These are phyloP conservation scores for Megamerina dolium DNA, from an alignment of 2,888 invertebrate genomes.

Conservation along the genomic window DNA sequence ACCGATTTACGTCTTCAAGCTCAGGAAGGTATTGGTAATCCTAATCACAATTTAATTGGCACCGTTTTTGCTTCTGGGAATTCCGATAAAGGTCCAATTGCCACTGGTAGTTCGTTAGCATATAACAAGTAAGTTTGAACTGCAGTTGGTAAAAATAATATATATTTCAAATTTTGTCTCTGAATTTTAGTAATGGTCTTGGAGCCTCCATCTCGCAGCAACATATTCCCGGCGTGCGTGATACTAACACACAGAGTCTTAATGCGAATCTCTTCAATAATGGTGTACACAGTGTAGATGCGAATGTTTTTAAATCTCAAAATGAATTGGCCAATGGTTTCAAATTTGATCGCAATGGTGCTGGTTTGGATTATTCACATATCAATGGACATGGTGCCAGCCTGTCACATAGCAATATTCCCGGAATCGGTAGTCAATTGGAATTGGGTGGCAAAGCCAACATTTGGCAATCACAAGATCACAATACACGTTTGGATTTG, in stretches of 20 bases:
- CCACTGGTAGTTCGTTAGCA: slow-evolving; percentile 22
- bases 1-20: slow-evolving; percentile 31
- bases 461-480: slow-evolving; percentile 30
- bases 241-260: slow-evolving; percentile 21
- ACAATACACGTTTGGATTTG: slow-evolving; percentile 29
- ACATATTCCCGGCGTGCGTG: slow-evolving; percentile 25
- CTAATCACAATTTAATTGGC: slow-evolving; percentile 35
- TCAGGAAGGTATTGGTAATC: slow-evolving; percentile 32
- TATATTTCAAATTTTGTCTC: neutral
- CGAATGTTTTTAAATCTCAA: slow-evolving; percentile 37
- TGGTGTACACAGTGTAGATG: slow-evolving; percentile 33
- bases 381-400: slow-evolving; percentile 33
- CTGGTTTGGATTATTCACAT: slow-evolving; percentile 35
- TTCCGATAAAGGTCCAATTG: slow-evolving; percentile 22
- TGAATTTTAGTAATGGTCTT: slow-evolving; percentile 20
- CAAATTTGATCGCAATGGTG: slow-evolving; percentile 38
- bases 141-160: neutral
- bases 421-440: slow-evolving; percentile 35
- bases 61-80: slow-evolving; percentile 28
- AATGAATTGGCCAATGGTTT: slow-evolving; percentile 39
- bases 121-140: slow-evolving; percentile 25
- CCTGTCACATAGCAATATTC: slow-evolving; percentile 33
- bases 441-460: slow-evolving; percentile 28
- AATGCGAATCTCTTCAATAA: slow-evolving; percentile 31
- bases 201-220: slow-evolving; percentile 21